Percentiles rank a stretch among this genome's conserved stretches.
These are phyloP conservation scores for Apostichopus parvimensis DNA, from an alignment of 35 echinoderm and acorn worm species.

Conservation along the genomic window DNA sequence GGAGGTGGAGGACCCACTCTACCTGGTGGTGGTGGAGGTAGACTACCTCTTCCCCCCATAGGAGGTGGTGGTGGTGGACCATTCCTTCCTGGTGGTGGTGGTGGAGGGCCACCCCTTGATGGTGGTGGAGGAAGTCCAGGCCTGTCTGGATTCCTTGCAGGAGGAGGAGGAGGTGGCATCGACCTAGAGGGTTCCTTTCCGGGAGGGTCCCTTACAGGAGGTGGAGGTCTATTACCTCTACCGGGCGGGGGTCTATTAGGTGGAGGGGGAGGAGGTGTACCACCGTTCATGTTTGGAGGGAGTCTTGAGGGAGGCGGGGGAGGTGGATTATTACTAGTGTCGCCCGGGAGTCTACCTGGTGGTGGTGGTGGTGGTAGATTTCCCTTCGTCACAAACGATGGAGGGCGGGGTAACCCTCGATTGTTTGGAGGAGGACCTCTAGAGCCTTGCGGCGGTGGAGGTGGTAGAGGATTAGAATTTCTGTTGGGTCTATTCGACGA, in stretches of 20 bases:
- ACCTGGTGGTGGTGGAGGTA: slow-evolving; percentile 67
- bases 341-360: background rate
- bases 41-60: slow-evolving; percentile 41
- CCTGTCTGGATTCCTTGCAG: slow-evolving; percentile 55
- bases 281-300: slow-evolving; percentile 2
- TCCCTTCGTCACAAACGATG: background rate
- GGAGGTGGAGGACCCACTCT: slow-evolving; percentile 48
- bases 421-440: slow-evolving; percentile 21
- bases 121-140: slow-evolving; percentile 66
- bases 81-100: slow-evolving; percentile 50
- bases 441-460: slow-evolving; percentile 32
- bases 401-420: background rate
- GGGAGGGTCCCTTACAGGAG: slow-evolving; percentile 36
- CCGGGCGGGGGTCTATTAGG: slow-evolving; percentile 43
- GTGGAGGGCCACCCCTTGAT: slow-evolving; percentile 16
- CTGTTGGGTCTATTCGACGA: slow-evolving; percentile 2
- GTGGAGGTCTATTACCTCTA: slow-evolving; percentile 58
- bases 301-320: slow-evolving; percentile 53
- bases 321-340: background rate
- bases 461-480: slow-evolving; percentile 1
- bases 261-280: slow-evolving; percentile 35
- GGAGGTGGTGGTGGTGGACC: slow-evolving; percentile 64
- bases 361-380: slow-evolving; percentile 56
- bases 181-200: background rate
- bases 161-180: slow-evolving; percentile 60